Evolutionary conservation across 2,797 vertebrate genomes (phyloP), one percentile per base, ranked within the genome.

Genomic region (Tokudaia muenninki): DNA sequence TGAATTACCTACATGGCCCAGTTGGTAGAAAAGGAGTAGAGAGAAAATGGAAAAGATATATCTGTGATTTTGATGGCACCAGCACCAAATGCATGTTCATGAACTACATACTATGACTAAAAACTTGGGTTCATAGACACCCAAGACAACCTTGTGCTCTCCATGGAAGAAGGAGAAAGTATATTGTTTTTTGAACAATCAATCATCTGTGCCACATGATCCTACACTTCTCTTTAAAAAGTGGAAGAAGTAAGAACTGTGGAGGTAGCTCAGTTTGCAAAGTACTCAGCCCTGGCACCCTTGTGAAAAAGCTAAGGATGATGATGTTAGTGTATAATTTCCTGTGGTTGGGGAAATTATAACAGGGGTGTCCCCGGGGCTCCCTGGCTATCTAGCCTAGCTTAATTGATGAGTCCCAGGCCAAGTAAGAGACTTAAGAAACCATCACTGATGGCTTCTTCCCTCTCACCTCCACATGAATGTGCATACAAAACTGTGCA

Each of bases 21-120:
- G 44, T n/a, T 78, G 87, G 19, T 34, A 91, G 47, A 50, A 79
- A 91, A 87, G 11, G 2, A 79, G 80, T 88, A 65, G 81, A 77
- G 29, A 87, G 81, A 79, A 82, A 22, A 26, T 6, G 26, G 37
- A 74, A 61, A 57, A 75, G 55, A 11, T 19, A 22, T 75, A 59
- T 59, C n/a, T 55, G 7, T 72, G 70, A 13, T 87, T 72, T 75
- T 14, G 37, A 72, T 80, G 37, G 6, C 10, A 47, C 16, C 3
- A 84, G 17, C 10, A n/a, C 41, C 47, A 75, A 82, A 44, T 14
- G 2, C 41, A 57, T 29, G 83, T n/a, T 24, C 31, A 50, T 86
- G 61, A 86, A 86, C 72, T 44, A 78, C 1, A 24, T 37, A 55
- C 37, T 3, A 6, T 11, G 10, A 16, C 9, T 31, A 31, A 70